Evolutionary conservation across 2,888 invertebrate species (phyloP), one percentile per base, ranked within the genome.

Genomic region (Apamea anceps): DNA sequence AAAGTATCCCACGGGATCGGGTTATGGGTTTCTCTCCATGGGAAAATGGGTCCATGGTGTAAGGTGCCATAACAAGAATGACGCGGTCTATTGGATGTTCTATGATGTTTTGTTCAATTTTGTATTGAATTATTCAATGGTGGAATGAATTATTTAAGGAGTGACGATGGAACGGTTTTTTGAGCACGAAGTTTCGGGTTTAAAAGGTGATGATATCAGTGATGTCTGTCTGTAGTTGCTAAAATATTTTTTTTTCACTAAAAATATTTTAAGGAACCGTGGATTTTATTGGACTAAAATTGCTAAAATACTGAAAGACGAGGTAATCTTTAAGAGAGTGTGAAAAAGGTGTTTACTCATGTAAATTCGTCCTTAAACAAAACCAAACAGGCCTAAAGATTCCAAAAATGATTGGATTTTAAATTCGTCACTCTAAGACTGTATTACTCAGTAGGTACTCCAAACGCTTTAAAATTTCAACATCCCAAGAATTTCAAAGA

Each of bases 1-100:
- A 66, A 63, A 81, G 71, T 80, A 82, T 91, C 91, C 89, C 91
- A 91, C 90, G 91, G 88, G 90, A 79, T 91, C 84, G 71, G 71
- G 75, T 89, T 90, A 87, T 87, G 72, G 82, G 79, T 82, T 73
- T 77, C 87, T 82, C 51, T 81, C 79, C 51, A 85, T 89, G 89
- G 82, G 89, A 86, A 84, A 85, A 81, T 87, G 75, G 86, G 80
- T 65, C 74, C 63, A 82, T 62, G 62, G 82, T 85, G 76, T 77
- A 75, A 65, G 73, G 45, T 81, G 75, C 82, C 80, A 80, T 85
- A 76, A 75, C 67, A 45, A 82, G 67, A 72, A 62, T 45, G 70
- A 68, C 66, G 68, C 79, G 86, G 84, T 86, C 79, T 57, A 77
- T 85, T 77, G 71, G 10, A 67, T 13, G 57, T 72, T 42, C 45